phyloP scores from a whole-genome alignment of 2,797 vertebrate species.

The Otus scops region DNA sequence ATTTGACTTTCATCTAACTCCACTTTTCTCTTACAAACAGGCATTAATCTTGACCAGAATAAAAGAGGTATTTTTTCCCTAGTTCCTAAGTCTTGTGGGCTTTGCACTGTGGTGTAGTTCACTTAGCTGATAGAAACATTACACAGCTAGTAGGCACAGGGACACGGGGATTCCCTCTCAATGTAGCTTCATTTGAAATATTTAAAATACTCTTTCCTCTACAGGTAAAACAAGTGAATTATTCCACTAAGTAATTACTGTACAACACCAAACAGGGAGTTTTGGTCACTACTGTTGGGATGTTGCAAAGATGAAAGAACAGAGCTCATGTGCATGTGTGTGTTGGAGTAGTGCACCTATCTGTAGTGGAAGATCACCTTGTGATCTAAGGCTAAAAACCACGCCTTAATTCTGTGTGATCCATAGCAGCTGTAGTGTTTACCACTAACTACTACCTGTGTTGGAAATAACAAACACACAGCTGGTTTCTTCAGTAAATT shows the following conservation, averaged over 20 bases:
- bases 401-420: not conserved
- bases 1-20: constrained; percentile 33
- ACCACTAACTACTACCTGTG: not conserved
- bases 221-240: not conserved
- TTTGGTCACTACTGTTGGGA: not conserved
- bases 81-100: constrained; percentile 6
- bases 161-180: not conserved
- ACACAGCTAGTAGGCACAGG: not conserved
- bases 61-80: constrained; percentile 80
- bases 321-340: not conserved
- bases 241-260: not conserved
- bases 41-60: constrained; percentile 81
- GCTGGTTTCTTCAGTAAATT: not conserved
- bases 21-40: constrained; percentile 73
- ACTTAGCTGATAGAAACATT: constrained; percentile 49
- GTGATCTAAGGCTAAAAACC: not conserved
- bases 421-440: not conserved
- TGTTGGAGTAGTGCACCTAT: not conserved
- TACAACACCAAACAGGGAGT: not conserved
- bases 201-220: not conserved
- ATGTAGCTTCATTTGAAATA: not conserved
- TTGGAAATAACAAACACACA: not conserved
- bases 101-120: constrained; percentile 64
- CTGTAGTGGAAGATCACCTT: not conserved
- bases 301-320: not conserved